A percentile compares a stretch with the other conserved stretches of the same genome.
Evolutionary conservation across 1,140 invertebrate genomes (phyloP).

Genomic region (Artemia franciscana): DNA sequence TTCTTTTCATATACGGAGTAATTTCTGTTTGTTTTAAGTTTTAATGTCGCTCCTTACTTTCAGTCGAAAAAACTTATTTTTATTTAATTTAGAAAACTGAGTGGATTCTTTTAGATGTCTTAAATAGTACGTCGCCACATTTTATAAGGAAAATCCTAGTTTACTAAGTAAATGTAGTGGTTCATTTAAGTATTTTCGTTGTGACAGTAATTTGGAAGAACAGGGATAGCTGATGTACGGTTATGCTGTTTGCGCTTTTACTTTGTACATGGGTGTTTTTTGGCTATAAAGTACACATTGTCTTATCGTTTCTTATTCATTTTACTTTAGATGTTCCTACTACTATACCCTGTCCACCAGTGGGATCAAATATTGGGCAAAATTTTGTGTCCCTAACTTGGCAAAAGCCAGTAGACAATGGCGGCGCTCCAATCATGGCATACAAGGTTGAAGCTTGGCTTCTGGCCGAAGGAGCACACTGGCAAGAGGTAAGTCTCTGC

Average conservation of each 20-base stretch:
- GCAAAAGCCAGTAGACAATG: conserved; percentile 43
- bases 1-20: too few relatives aligned
- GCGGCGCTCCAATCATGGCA: conserved; percentile 52
- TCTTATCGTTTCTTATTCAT: not conserved
- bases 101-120: too few relatives aligned
- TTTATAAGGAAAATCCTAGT: too few relatives aligned
- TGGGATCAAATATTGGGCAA: conserved; percentile 42
- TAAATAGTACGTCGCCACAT: too few relatives aligned
- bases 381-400: conserved; percentile 59
- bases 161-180: too few relatives aligned
- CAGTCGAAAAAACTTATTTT: too few relatives aligned
- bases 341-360: conserved; percentile 42
- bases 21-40: too few relatives aligned
- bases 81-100: too few relatives aligned
- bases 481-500: conserved; percentile 45
- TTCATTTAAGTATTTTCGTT: too few relatives aligned
- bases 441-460: conserved; percentile 80
- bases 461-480: conserved; percentile 48
- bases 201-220: too few relatives aligned
- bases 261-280: not conserved
- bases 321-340: conserved; percentile 26
- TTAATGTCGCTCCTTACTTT: too few relatives aligned
- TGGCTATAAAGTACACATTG: not conserved
- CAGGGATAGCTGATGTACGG: too few relatives aligned
- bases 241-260: not conserved